Evolutionary conservation across 2,888 invertebrate species (phyloP), one percentile per base, ranked within the genome.

Genomic region (Ryuthela nishihirai): DNA sequence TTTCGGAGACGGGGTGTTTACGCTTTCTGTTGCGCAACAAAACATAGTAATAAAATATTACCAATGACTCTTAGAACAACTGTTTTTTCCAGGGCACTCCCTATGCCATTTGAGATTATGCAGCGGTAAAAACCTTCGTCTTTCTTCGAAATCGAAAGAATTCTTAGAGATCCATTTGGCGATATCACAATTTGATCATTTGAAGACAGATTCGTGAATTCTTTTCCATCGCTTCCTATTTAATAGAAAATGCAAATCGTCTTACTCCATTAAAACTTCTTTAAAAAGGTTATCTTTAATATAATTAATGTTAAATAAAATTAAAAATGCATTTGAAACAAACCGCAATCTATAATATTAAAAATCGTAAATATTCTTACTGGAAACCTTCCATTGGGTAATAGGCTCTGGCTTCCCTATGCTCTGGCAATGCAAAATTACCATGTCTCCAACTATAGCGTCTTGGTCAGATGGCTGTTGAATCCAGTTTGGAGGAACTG

Each of bases 401-500:
- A n/a, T 40, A 2, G 65, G 50, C 5, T 61, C 62, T 4, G 65
- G 65, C n/a, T 53, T 59, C 32, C 65, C 65, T 21, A 39, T 21
- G 4, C 43, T 60, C 5, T 25, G 18, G 18, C 65, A 65, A 18
- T 50, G 49, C 2, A 63, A 6, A 12, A 20, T 9, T 5, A 48
- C 21, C 10, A 21, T 20, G 17, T 53, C 35, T 21, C 48, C 59
- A 10, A 26, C 23, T 6, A 53, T 25, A 3, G 45, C 39, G 24
- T 59, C 53, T 26, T 25, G 23, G 23, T 59, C 59, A 12, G 34
- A 7, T 6, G 59, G 59, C 10, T 20, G 43, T 25, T 38, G n/a
- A 2, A 53, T 25, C 59, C 59, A 59, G 12, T 43, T 17, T 4
- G 59, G 53, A 7, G 59, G 53, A 17, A 53, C 59, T 59, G n/a